These are phyloP conservation scores for Cremastobaeus sp. DNA, from an alignment of 2,888 invertebrate genomes.

Conservation along the genomic window DNA sequence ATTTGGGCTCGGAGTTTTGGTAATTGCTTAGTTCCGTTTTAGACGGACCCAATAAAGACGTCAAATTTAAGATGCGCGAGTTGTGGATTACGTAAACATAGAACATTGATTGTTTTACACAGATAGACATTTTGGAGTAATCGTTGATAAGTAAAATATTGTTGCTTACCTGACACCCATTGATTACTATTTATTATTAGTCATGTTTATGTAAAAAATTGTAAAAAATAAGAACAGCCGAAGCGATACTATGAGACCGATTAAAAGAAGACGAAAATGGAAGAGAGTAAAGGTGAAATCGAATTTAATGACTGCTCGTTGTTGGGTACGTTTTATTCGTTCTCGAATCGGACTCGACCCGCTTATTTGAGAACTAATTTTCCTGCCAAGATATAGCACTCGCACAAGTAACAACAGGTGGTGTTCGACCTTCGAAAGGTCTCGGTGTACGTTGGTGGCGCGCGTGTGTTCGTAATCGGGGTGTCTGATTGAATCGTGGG, in stretches of 20 bases:
- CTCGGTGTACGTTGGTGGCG: constrained; percentile 37
- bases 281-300: constrained; percentile 8
- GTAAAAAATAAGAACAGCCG: not conserved
- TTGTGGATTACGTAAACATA: too few species aligned
- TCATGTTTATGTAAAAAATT: too few species aligned
- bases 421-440: constrained; percentile 70
- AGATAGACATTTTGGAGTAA: too few species aligned
- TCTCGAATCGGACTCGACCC: constrained; percentile 35
- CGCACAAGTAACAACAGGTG: constrained; percentile 66
- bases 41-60: too few species aligned
- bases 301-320: constrained; percentile 28
- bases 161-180: too few species aligned
- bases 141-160: too few species aligned
- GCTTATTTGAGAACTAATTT: constrained; percentile 54
- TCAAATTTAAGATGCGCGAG: too few species aligned
- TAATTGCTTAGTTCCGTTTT: too few species aligned
- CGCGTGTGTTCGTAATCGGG: constrained; percentile 63
- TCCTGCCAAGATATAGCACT: constrained; percentile 42
- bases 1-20: constrained; percentile 4
- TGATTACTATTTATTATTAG: too few species aligned
- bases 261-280: not conserved
- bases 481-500: constrained; percentile 74
- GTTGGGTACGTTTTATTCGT: constrained; percentile 30
- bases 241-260: too few species aligned
- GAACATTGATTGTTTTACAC: too few species aligned